Conservation (phyloP, 2,113 vertebrate genomes). For the Anhinga rufa region DNA sequence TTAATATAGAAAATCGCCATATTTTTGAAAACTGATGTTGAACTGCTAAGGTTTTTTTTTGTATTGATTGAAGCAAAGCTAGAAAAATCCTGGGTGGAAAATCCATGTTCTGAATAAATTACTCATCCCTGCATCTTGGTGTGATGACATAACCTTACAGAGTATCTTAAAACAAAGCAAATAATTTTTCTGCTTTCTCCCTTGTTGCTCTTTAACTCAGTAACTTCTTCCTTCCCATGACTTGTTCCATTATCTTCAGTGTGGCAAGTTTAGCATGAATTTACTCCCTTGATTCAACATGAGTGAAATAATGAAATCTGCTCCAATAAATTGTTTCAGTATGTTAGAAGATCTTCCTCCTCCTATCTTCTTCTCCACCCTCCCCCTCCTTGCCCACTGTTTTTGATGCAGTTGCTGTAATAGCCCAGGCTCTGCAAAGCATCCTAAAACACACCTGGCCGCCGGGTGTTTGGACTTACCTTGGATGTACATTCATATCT, state of each 20-base stretch:
- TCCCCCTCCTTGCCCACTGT: background rate
- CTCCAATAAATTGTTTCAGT: background rate
- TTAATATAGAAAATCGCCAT: background rate
- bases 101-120: background rate
- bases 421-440: background rate
- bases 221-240: conserved; percentile 4
- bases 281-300: background rate
- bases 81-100: background rate
- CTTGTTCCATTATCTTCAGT: background rate
- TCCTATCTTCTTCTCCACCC: background rate
- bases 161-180: background rate
- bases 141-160: background rate
- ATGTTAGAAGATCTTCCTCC: background rate
- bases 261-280: background rate
- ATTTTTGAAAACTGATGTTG: background rate
- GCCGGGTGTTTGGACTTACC: background rate
- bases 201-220: background rate
- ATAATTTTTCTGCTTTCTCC: background rate
- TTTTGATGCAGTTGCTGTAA: background rate
- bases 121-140: background rate
- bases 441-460: background rate
- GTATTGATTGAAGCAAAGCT: background rate
- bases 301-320: background rate
- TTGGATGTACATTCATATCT: background rate
- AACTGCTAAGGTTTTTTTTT: background rate